A percentile compares a stretch with the other conserved stretches of the same genome.
Conservation (phyloP, 64 coral and sea anemone genomes). For the Hydrozoanthus tunicans region DNA sequence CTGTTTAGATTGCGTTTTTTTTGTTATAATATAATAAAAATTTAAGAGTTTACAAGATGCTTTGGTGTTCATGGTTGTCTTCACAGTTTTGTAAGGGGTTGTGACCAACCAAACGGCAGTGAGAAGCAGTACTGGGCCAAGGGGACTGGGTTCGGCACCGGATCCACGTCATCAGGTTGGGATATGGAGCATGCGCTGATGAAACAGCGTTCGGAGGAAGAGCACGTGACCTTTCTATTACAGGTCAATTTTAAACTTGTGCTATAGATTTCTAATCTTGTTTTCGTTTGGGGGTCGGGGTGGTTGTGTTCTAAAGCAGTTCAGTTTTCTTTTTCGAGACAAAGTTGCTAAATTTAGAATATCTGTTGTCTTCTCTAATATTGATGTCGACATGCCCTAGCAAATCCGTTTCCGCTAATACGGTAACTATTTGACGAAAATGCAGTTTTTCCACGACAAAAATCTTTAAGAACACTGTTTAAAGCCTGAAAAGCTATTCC, state of each 20-base stretch:
- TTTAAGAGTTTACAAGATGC: neutral
- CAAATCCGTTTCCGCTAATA: no score
- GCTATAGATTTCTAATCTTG: no score
- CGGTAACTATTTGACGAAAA: no score
- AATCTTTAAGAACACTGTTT: no score
- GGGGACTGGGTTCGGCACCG: conserved; percentile 97
- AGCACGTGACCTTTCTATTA: conserved; percentile 91
- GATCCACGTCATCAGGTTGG: conserved; percentile 95
- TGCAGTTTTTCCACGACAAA: no score
- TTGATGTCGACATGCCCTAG: no score
- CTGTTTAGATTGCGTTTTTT: no score
- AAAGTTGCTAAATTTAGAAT: no score
- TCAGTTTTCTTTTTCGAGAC: neutral
- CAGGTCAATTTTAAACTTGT: conserved; percentile 59
- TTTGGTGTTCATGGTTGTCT: neutral
- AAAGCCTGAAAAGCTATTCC: no score
- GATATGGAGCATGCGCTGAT: conserved; percentile 96
- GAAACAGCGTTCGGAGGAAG: conserved; percentile 95
- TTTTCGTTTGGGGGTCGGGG: neutral
- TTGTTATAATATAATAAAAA: no score
- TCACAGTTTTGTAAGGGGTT: conserved; percentile 68
- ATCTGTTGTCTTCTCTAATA: no score
- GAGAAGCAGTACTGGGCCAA: conserved; percentile 99
- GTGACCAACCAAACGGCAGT: conserved; percentile 47
- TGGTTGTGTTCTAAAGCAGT: neutral